Evolutionary conservation across 2,113 vertebrate species (phyloP).

Genomic region (Spea bombifrons): DNA sequence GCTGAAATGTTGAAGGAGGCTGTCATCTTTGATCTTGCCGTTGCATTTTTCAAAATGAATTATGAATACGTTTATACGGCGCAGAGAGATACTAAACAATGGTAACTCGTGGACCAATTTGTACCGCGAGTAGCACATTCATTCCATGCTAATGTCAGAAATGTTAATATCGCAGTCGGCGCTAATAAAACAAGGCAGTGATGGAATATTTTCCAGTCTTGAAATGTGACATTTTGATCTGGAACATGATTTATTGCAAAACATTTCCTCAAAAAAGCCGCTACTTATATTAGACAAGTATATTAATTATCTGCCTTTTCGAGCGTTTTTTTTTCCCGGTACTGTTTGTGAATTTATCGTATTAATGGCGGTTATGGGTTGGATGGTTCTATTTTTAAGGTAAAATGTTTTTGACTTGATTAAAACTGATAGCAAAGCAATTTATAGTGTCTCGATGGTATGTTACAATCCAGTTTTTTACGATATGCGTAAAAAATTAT

Average conservation of each 20-base stretch:
- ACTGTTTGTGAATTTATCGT: too few relatives aligned
- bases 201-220: not conserved
- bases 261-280: not conserved
- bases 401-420: too few relatives aligned
- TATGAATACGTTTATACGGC: slow-evolving; percentile 11
- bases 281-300: not conserved
- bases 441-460: too few relatives aligned
- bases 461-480: too few relatives aligned
- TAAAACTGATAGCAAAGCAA: too few relatives aligned
- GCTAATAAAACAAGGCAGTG: slow-evolving; percentile 8
- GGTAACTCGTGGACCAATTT: not conserved
- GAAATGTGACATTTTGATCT: slow-evolving; percentile 1
- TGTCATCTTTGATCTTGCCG: not conserved
- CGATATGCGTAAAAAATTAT: too few relatives aligned
- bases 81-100: slow-evolving; percentile 4
- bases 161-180: not conserved
- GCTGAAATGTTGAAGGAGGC: not conserved
- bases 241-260: not conserved
- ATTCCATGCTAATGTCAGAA: slow-evolving; percentile 2
- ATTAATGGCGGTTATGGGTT: too few relatives aligned
- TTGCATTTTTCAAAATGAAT: slow-evolving; percentile 23
- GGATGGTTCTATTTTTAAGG: too few relatives aligned
- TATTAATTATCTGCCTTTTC: slow-evolving; percentile 1
- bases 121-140: slow-evolving; percentile 1
- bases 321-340: not conserved